phyloP scores from a whole-genome alignment of 2,113 vertebrate species.

The Oreotragus oreotragus region DNA sequence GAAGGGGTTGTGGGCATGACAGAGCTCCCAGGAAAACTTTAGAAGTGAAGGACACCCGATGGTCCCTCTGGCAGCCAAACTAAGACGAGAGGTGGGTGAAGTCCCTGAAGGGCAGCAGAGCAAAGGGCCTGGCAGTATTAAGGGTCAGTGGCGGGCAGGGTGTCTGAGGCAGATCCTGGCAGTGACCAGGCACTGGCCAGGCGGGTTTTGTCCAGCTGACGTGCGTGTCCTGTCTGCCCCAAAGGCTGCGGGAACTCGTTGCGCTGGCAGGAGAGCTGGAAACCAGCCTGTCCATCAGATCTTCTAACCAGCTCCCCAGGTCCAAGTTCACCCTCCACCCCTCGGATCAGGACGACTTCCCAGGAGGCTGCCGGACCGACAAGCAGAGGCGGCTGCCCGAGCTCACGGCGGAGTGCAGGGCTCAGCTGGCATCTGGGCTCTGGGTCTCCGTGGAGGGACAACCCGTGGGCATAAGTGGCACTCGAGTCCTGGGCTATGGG shows the following conservation, averaged over 20 bases:
- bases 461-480: background rate
- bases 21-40: background rate
- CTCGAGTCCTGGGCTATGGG: background rate
- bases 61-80: background rate
- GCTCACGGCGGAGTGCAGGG: rapidly evolving
- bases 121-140: background rate
- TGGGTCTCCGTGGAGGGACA: rapidly evolving
- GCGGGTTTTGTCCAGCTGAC: background rate
- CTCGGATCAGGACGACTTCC: background rate
- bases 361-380: background rate
- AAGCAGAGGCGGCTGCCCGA: no score
- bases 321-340: background rate
- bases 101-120: background rate
- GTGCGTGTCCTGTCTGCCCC: background rate
- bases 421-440: background rate
- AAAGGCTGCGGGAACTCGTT: background rate
- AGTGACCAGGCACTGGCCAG: background rate
- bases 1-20: background rate
- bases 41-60: background rate
- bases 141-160: background rate
- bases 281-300: background rate
- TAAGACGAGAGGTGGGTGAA: background rate
- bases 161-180: background rate
- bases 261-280: background rate
- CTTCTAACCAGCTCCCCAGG: background rate